Evolutionary conservation across 2,113 vertebrate genomes (phyloP).

Genomic region (Plestiodon gilberti): DNA sequence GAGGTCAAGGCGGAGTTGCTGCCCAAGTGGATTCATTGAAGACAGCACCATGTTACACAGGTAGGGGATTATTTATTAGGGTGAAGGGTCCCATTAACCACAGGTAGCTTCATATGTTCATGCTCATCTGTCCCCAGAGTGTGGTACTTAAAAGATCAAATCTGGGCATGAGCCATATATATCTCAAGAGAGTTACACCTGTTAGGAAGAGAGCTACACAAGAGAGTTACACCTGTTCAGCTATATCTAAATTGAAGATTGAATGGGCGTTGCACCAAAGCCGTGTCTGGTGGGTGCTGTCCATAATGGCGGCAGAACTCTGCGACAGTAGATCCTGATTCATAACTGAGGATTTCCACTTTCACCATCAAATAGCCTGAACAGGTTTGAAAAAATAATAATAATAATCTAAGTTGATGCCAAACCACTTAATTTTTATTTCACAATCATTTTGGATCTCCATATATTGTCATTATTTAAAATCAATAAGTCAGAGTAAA

Average conservation of each 20-base stretch:
- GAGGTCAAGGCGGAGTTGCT: no score
- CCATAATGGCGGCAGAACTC: not conserved
- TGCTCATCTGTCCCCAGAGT: no score
- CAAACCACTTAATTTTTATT: constrained; percentile 1
- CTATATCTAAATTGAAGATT: not conserved
- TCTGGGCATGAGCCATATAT: not conserved
- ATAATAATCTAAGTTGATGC: not conserved
- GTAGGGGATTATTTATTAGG: no score
- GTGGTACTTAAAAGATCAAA: not conserved
- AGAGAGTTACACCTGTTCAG: not conserved
- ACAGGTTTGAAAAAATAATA: not conserved
- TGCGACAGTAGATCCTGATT: not conserved
- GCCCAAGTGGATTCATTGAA: no score
- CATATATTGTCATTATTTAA: constrained; percentile 9
- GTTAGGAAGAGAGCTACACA: no score
- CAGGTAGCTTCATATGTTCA: no score
- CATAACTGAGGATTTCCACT: constrained; percentile 18
- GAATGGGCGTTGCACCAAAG: not conserved
- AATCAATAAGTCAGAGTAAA: constrained; percentile 27
- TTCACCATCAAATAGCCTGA: not conserved
- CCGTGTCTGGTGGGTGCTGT: not conserved
- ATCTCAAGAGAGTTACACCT: not conserved
- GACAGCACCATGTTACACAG: no score
- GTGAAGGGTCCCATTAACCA: no score
- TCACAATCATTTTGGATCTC: constrained; percentile 28